These are phyloP conservation scores for Atta texana DNA, from an alignment of 1,140 invertebrate genomes.

Conservation along the genomic window DNA sequence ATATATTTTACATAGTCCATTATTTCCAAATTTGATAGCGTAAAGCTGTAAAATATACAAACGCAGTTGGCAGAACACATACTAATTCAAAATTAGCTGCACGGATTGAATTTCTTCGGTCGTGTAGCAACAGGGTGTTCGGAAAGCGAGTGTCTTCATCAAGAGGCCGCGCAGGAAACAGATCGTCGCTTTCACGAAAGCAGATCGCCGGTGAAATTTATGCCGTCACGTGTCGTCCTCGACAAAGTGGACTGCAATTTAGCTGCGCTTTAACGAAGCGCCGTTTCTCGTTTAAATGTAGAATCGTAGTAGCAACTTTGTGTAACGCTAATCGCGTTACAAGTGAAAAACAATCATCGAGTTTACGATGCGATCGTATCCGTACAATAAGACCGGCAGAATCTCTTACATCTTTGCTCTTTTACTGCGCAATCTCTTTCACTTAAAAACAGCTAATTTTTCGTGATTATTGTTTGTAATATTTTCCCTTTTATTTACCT, in stretches of 20 bases:
- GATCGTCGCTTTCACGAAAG: conserved; percentile 56
- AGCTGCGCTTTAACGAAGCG: conserved; percentile 56
- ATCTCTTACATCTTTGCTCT: no score
- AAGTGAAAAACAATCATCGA: neutral
- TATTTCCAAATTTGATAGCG: conserved; percentile 28
- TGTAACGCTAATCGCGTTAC: conserved; percentile 22
- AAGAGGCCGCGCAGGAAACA: conserved; percentile 26
- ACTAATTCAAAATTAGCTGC: conserved; percentile 33
- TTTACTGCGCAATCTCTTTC: neutral
- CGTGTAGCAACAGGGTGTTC: conserved; percentile 45
- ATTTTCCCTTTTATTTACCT: neutral
- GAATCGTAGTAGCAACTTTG: conserved; percentile 21
- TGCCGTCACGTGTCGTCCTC: conserved; percentile 50
- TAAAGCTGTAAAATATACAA: neutral
- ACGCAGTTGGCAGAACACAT: conserved; percentile 42
- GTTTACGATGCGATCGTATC: conserved; percentile 1
- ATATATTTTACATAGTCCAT: neutral
- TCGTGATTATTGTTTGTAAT: neutral
- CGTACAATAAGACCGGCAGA: neutral
- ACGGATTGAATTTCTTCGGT: conserved; percentile 54
- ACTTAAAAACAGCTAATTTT: conserved; percentile 11
- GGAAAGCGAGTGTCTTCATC: conserved; percentile 11
- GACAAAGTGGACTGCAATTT: conserved; percentile 66
- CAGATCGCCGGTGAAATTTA: conserved; percentile 67
- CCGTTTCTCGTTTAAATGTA: conserved; percentile 56